Base-by-base conservation (phyloP, 2,113 vertebrate species). In the Geococcyx californianus region DNA sequence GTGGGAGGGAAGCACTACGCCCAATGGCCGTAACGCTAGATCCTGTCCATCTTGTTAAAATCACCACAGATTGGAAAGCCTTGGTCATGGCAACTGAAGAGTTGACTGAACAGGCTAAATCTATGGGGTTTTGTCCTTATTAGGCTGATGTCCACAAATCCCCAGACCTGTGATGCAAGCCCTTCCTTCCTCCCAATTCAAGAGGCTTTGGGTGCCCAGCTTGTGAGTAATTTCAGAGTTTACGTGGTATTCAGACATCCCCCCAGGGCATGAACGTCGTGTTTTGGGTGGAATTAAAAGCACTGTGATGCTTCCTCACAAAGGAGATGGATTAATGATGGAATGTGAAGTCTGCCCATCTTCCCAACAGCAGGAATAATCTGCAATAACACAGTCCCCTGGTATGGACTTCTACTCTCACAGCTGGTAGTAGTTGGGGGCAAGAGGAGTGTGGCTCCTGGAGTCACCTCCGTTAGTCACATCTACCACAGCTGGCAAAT, bases 1-100 rank as follows among this genome's bases (percentile, higher is more conserved):
- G 33, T 16, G 70, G 52, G 23, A 69, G 63, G 21, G 4, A 14
- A 10, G 6, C 8, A 13, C 55, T 44, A 10, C 0, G 1, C n/a
- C 42, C 29, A 28, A 63, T 2, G 9, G 6, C 38, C 9, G 10
- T 11, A 79, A 45, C 0, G 0, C 36, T n/a, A 42, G 28, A 17
- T 28, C 26, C 34, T 20, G 45, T 11, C 64, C 20, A 3, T 34
- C 47, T 36, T 3, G 1, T 14, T 66, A 40, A 34, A 45, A 36
- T 21, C 69, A 34, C 72, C 31, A 25, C 24, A 63, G 69, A 38
- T 3, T 31, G 52, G 54, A 47, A 59, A 79, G 74, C 13, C 13
- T 44, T 7, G 6, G 34, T 33, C 60, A n/a, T 19, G 36, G 70
- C 25, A 63, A 45, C 62, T n/a, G n/a, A 23, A 51, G 11, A 76